phyloP scores from a whole-genome alignment of 1,140 invertebrate genomes.

The Agrypnia vestita region DNA sequence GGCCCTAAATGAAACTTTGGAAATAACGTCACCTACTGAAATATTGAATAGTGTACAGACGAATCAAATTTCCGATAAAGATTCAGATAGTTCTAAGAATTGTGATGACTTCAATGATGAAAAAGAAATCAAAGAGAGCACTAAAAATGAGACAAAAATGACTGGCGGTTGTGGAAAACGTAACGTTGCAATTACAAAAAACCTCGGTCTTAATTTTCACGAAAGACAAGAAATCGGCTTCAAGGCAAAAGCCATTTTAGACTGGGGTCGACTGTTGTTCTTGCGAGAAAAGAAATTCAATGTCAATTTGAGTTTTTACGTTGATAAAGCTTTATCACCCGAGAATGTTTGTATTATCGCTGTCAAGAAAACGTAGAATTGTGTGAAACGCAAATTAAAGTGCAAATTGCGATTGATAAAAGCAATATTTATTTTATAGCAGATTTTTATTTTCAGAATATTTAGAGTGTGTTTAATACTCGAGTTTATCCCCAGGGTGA shows the following conservation, averaged over 20 bases:
- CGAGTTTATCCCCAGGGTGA: no score
- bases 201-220: constrained; percentile 64
- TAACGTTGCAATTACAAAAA: constrained; percentile 46
- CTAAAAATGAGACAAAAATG: no score
- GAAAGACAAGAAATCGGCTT: constrained; percentile 79
- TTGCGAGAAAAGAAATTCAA: constrained; percentile 76
- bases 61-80: neutral
- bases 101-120: neutral
- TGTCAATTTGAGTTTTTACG: constrained; percentile 78
- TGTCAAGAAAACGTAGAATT: constrained; percentile 29
- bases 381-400: neutral
- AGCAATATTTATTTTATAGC: neutral
- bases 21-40: no score
- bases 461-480: no score
- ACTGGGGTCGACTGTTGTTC: constrained; percentile 82
- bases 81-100: neutral
- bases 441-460: no score
- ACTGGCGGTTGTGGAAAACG: neutral
- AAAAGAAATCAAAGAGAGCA: neutral
- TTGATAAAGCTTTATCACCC: constrained; percentile 76
- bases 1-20: no score
- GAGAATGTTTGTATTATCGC: constrained; percentile 88
- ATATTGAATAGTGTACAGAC: no score
- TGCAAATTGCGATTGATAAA: no score
- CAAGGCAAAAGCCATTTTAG: constrained; percentile 83